Base-by-base conservation (phyloP, 2,113 vertebrate genomes). In the Muntiacus reevesi region DNA sequence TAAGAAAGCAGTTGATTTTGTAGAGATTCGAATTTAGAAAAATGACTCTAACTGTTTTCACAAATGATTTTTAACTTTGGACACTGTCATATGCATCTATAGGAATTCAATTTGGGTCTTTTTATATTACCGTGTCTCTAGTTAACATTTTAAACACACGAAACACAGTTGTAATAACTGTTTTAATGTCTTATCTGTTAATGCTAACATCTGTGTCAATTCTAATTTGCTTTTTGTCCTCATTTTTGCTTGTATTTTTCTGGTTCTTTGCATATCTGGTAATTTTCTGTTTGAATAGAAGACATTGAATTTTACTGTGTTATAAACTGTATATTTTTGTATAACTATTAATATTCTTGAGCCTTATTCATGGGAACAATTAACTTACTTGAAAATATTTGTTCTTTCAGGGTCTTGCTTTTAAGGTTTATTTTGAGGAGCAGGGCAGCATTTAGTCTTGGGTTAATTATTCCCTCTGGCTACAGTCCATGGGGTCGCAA, bases 21-120 rank as follows among this genome's bases (percentile, higher is more conserved):
- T 64, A 79, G 62, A 85, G 64, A 89, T 95, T 43, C 94, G n/a
- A 92, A 89, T 57, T 89, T 89, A 81, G 71, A 76, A 95, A 93
- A 95, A 90, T 78, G 23, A 88, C 21, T 84, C 87, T 55, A 93
- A 16, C 79, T 57, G 47, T 85, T 96, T 89, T 60, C 19, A 84
- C 11, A 78, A 59, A 82, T 95, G 16, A 21, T 94, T 89, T 81
- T 86, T 57, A 94, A 57, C 57, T n/a, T 81, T 25, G 64, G 86
- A 79, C 7, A 40, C 62, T 43, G 13, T 27, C 59, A 17, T 86
- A 81, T 54, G 13, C 3, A 47, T n/a, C 27, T 86, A 36, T 9
- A 47, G 30, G 36, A 15, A 45, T 97, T 93, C n/a, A 86, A 10
- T 71, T 43, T n/a, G 40, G 43, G 15, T 59, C 5, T 84, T 96